Conservation (phyloP, 2,888 invertebrate genomes). For the Spodoptera exigua region DNA sequence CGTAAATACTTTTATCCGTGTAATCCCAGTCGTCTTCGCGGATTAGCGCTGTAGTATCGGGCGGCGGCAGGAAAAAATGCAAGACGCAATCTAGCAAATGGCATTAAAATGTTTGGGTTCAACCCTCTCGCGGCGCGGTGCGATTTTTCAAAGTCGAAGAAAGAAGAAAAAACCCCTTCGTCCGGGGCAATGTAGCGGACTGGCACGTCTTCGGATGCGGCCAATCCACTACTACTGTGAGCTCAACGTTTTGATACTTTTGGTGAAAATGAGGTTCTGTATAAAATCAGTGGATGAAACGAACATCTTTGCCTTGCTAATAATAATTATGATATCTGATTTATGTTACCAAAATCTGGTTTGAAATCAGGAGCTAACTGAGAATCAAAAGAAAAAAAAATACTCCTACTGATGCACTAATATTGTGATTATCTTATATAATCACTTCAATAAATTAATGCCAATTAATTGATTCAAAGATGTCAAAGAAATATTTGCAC, state of each 20-base stretch:
- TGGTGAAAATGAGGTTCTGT: no score
- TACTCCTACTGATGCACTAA: no score
- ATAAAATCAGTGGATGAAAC: no score
- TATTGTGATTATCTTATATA: no score
- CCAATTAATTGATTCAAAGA: no score
- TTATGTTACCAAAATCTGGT: no score
- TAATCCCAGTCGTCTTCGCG: conserved; percentile 85
- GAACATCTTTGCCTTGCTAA: no score
- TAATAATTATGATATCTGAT: no score
- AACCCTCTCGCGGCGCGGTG: conserved; percentile 84
- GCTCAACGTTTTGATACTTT: conserved; percentile 75
- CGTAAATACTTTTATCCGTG: conserved; percentile 86
- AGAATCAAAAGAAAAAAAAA: no score
- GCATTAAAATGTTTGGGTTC: conserved; percentile 89
- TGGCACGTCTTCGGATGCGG: conserved; percentile 86
- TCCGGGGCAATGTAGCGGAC: conserved; percentile 85
- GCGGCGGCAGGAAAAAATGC: conserved; percentile 83
- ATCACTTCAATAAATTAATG: no score
- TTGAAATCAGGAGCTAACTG: no score
- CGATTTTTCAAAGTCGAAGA: conserved; percentile 88
- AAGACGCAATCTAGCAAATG: conserved; percentile 89
- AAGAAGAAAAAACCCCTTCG: conserved; percentile 86
- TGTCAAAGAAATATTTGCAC: no score
- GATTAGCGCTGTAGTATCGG: conserved; percentile 83
- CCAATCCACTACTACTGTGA: conserved; percentile 67